Conservation (phyloP, 2,888 invertebrate genomes). For the Drosophila mimetica region DNA sequence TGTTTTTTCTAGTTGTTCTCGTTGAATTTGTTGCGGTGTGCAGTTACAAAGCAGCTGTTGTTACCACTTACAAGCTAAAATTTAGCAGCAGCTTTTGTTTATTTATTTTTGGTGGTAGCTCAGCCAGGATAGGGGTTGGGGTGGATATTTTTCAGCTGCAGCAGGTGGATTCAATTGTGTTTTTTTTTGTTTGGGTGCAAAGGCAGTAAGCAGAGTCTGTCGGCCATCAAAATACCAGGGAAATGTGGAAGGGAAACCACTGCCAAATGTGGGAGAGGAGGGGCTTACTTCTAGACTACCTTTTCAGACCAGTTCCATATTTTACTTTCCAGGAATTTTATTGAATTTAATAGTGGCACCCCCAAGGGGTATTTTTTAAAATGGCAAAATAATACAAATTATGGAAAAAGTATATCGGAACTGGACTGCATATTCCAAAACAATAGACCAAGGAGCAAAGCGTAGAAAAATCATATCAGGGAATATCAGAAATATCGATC, state of each 20-base stretch:
- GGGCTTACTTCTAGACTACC: background rate
- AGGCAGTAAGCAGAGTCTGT: constrained; percentile 30
- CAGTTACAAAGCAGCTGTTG: constrained; percentile 67
- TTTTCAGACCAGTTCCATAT: background rate
- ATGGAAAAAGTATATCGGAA: background rate
- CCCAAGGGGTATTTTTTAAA: too few relatives aligned
- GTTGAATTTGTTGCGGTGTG: constrained; percentile 56
- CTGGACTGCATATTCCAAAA: background rate
- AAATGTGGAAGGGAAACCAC: constrained; percentile 8
- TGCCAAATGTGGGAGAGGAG: constrained; percentile 22
- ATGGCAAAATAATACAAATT: too few relatives aligned
- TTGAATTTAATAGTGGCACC: too few relatives aligned
- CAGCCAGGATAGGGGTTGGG: constrained; percentile 14
- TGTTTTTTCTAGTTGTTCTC: constrained; percentile 30
- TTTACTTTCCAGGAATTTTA: background rate
- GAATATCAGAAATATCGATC: background rate
- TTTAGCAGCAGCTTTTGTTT: constrained; percentile 29
- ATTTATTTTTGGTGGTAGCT: constrained; percentile 10
- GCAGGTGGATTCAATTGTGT: constrained; percentile 28
- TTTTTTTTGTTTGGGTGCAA: constrained; percentile 28
- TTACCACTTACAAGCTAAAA: constrained; percentile 49
- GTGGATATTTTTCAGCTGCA: constrained; percentile 19
- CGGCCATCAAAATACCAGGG: constrained; percentile 11
- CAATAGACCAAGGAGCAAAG: background rate
- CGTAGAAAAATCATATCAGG: background rate